Evolutionary conservation across 2,888 invertebrate species (phyloP), one percentile per base, ranked within the genome.

Genomic region (Scaptomyza polygonia): DNA sequence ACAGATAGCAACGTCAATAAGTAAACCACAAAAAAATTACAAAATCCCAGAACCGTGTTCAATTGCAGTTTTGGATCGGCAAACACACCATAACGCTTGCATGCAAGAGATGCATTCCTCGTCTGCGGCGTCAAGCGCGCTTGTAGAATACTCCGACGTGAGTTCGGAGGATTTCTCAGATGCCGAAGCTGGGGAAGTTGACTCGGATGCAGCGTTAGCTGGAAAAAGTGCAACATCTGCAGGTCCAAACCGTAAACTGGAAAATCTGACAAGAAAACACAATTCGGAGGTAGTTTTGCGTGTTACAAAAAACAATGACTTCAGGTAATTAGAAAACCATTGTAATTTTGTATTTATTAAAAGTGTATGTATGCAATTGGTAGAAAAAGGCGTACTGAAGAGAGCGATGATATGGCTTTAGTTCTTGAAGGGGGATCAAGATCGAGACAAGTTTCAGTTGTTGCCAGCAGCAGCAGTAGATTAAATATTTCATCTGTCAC

Each of bases 81-180:
- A 18, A n/a, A n/a, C 18, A 21, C 29, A 34, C 44, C 16, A 61
- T 9, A 61, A 16, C 43, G 30, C 27, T 29, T 34, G 47, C 25
- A 61, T 43, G 25, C 11, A 57, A 45, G 83, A 69, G 58, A 87
- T 80, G 83, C 88, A 88, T 76, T 81, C 87, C 43, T 80, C 78
- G 48, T 77, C 88, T 34, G 72, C 86, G 39, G 69, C 71, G 45
- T 73, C 86, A 25, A 76, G 65, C 36, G 88, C 81, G 44, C 86
- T 91, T 55, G 92, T 91, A 34, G 97, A 97, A 91, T 97, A 97
- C 92, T 97, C 97, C 14, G 97, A 97, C 92, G 97, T 97, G 32
- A 97, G 97, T 92, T 97, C 97, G 12, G 97, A 97, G 91, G 97
- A 96, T 89, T 94, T 97, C 67, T 97, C 97, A 32, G 97, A 96